phyloP scores from a whole-genome alignment of 1,140 invertebrate species.

The Tetranychus urticae region DNA sequence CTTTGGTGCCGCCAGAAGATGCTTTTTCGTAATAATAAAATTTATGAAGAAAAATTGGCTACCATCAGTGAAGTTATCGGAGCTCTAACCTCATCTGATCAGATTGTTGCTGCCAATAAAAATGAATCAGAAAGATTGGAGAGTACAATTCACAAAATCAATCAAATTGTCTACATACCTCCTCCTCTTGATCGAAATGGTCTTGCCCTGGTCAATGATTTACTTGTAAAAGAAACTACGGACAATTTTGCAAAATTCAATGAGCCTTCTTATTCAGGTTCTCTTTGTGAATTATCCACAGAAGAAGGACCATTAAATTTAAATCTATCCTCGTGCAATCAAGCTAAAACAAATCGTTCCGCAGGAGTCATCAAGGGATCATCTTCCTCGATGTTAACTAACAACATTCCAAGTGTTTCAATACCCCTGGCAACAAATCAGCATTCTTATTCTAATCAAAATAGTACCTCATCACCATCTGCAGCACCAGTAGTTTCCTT shows the following conservation, averaged over 20 bases:
- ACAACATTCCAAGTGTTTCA: not conserved
- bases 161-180: not conserved
- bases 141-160: too few species aligned
- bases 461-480: not conserved
- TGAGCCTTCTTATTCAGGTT: too few species aligned
- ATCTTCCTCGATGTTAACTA: not conserved
- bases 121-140: not conserved
- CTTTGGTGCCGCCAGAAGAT: not conserved
- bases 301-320: too few species aligned
- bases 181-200: not conserved
- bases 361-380: too few species aligned
- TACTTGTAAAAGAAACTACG: not conserved
- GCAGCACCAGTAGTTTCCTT: conserved; percentile 6
- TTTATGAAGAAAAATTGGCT: not conserved
- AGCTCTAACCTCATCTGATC: not conserved
- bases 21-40: not conserved
- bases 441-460: not conserved
- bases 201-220: not conserved
- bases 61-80: not conserved
- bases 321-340: too few species aligned
- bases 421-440: not conserved
- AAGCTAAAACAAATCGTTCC: too few species aligned
- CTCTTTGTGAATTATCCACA: too few species aligned
- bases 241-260: not conserved
- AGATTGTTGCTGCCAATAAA: not conserved